Conservation (phyloP, 37 sponge, comb jelly and placozoan species). For the Spongilla lacustris region DNA sequence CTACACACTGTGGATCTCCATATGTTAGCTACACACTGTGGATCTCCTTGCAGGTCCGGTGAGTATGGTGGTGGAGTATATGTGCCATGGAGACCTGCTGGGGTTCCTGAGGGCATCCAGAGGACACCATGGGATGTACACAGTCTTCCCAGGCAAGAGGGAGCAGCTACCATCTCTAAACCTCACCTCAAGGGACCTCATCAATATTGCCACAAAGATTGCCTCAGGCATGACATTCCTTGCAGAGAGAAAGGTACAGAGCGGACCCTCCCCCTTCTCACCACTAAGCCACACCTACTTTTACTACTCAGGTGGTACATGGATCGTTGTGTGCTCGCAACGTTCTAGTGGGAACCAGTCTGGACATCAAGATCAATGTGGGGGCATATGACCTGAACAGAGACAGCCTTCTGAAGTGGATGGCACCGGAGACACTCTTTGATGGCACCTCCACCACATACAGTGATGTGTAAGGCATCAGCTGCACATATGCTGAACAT, state of each 20-base stretch:
- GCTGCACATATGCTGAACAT: background rate
- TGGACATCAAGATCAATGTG: conserved; percentile 76
- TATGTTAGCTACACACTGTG: too few species aligned
- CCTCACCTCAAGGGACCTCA: conserved; percentile 62
- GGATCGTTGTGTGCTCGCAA: conserved; percentile 73
- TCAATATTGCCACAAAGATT: conserved; percentile 66
- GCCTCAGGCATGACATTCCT: conserved; percentile 75
- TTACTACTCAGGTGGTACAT: conserved; percentile 57
- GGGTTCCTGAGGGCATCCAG: conserved; percentile 74
- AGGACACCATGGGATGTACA: conserved; percentile 59
- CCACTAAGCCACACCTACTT: background rate
- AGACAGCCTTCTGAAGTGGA: conserved; percentile 52
- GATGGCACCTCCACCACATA: conserved; percentile 41
- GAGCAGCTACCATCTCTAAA: conserved; percentile 41
- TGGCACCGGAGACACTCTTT: conserved; percentile 68
- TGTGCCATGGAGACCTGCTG: conserved; percentile 84
- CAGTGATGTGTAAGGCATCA: conserved; percentile 72
- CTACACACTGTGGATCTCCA: too few species aligned
- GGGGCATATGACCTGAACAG: conserved; percentile 43
- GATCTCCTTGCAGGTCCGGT: conserved; percentile 34
- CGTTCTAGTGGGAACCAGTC: conserved; percentile 68
- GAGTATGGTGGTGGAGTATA: conserved; percentile 74
- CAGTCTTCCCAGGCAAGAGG: conserved; percentile 49
- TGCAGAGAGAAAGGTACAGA: conserved; percentile 7
- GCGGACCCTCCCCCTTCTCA: background rate